These are phyloP conservation scores for Myathropa florea DNA, from an alignment of 2,888 invertebrate genomes.

Conservation along the genomic window DNA sequence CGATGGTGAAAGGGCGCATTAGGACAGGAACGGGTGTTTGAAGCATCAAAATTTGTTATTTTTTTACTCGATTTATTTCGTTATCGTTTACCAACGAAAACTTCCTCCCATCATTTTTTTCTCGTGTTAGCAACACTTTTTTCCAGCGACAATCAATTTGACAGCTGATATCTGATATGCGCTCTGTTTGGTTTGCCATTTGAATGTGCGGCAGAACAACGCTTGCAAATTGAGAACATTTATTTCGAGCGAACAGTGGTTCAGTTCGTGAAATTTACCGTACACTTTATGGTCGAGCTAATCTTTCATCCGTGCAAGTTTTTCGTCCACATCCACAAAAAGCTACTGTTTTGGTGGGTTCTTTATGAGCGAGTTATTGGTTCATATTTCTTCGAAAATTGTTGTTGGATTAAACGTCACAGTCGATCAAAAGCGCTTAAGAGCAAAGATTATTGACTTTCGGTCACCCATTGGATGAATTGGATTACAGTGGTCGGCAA, in stretches of 20 bases:
- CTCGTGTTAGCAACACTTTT: neutral
- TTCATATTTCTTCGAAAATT: neutral
- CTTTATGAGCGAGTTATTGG: neutral
- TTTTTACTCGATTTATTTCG: neutral
- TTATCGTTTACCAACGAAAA: neutral
- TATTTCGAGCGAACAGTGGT: neutral
- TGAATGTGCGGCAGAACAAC: neutral
- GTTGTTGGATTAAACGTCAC: neutral
- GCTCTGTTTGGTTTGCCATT: neutral
- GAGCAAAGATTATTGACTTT: neutral
- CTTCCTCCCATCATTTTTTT: too few species aligned
- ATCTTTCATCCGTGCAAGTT: neutral
- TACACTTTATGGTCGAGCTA: neutral
- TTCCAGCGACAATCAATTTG: neutral
- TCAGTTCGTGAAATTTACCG: neutral
- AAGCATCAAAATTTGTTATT: neutral
- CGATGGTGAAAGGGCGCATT: neutral
- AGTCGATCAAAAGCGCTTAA: neutral
- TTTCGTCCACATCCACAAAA: neutral
- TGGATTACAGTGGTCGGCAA: neutral
- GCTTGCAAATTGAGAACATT: neutral
- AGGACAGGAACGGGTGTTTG: neutral
- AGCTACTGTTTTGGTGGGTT: neutral
- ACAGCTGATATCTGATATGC: neutral
- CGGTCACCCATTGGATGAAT: neutral